Conservation (phyloP, 2,113 vertebrate species). For the Phaethornis superciliosus region DNA sequence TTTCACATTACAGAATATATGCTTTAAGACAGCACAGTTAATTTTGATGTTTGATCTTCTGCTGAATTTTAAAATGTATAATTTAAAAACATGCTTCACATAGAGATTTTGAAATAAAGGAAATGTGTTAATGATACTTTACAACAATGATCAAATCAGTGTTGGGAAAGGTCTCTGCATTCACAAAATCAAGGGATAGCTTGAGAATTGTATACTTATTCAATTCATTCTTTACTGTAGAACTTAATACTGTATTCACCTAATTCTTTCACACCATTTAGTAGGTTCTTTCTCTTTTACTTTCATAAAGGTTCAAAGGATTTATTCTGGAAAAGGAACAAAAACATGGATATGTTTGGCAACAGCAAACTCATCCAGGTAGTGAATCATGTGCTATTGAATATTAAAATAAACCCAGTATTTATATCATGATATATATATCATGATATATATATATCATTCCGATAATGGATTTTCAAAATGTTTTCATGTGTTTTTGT, state of each 20-base stretch:
- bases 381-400: constrained; percentile 14
- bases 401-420: constrained; percentile 8
- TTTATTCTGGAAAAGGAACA: constrained; percentile 58
- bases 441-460: too few relatives aligned
- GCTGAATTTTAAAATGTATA: constrained; percentile 31
- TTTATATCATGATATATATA: background rate
- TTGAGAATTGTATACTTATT: constrained; percentile 14
- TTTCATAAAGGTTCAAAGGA: constrained; percentile 62
- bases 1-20: constrained; percentile 47
- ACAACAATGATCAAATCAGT: constrained; percentile 34
- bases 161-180: background rate
- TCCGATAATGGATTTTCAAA: background rate
- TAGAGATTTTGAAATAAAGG: constrained; percentile 28
- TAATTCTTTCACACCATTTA: constrained; percentile 40
- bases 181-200: constrained; percentile 47
- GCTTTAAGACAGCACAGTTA: constrained; percentile 27
- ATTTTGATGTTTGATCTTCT: constrained; percentile 44
- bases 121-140: constrained; percentile 57
- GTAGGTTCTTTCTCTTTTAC: constrained; percentile 51
- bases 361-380: constrained; percentile 25
- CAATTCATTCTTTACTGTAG: constrained; percentile 33
- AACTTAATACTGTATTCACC: constrained; percentile 21
- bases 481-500: background rate
- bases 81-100: constrained; percentile 25
- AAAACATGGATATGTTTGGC: constrained; percentile 18